Conservation (phyloP, 2,888 invertebrate genomes). For the Spodoptera exigua region DNA sequence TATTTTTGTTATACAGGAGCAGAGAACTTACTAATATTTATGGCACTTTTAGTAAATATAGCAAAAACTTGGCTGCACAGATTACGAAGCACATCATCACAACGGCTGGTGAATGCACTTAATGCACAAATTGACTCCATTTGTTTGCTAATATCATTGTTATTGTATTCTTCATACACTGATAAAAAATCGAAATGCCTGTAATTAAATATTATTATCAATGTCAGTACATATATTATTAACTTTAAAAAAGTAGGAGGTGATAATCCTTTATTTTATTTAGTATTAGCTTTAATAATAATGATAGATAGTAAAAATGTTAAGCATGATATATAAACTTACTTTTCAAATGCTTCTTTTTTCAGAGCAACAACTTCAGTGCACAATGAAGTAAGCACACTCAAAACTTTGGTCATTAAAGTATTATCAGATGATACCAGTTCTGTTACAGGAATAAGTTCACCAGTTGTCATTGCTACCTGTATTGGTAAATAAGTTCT, state of each 20-base stretch:
- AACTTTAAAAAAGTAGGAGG: too few species aligned
- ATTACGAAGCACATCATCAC: constrained; percentile 92
- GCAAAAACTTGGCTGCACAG: constrained; percentile 93
- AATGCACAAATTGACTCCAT: constrained; percentile 91
- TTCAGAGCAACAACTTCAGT: constrained; percentile 92
- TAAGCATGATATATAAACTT: too few species aligned
- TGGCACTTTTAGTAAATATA: constrained; percentile 88
- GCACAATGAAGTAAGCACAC: constrained; percentile 94
- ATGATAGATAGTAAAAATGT: too few species aligned
- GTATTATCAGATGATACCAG: constrained; percentile 95
- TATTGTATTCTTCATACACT: constrained; percentile 91
- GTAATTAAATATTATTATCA: constrained; percentile 53
- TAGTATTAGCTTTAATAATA: too few species aligned
- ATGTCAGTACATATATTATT: neutral
- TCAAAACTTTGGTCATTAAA: constrained; percentile 93
- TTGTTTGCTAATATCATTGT: constrained; percentile 84
- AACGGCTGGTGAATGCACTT: constrained; percentile 91
- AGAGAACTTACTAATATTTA: constrained; percentile 79
- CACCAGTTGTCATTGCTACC: constrained; percentile 84
- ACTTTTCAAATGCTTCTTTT: constrained; percentile 91
- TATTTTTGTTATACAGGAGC: neutral
- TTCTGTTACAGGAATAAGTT: constrained; percentile 91
- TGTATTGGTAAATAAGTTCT: constrained; percentile 79
- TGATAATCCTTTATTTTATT: too few species aligned
- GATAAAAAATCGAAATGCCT: constrained; percentile 90